A percentile compares a stretch with the other conserved stretches of the same genome.
Conservation (phyloP, 2,888 invertebrate species). For the Geotrupes spiniger region DNA sequence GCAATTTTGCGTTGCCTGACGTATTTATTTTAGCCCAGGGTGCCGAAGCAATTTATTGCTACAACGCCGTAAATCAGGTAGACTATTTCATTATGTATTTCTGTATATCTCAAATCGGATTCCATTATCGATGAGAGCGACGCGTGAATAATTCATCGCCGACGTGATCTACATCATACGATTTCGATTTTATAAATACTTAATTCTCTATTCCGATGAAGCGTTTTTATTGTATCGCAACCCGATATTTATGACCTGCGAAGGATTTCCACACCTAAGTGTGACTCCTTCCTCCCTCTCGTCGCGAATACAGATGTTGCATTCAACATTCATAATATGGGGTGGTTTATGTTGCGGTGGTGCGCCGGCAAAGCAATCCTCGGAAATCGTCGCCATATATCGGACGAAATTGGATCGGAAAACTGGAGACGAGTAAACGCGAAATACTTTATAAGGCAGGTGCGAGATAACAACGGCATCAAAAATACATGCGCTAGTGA, state of each 20-base stretch:
- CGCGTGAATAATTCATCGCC: slow-evolving; percentile 33
- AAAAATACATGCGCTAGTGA: slow-evolving; percentile 30
- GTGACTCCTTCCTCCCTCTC: slow-evolving; percentile 34
- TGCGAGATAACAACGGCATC: slow-evolving; percentile 31
- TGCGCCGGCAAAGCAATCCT: slow-evolving; percentile 42
- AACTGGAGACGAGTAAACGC: slow-evolving; percentile 39
- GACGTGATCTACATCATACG: slow-evolving; percentile 36
- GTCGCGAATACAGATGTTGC: slow-evolving; percentile 47
- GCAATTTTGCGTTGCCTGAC: too few relatives aligned
- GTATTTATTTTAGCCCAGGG: too few relatives aligned
- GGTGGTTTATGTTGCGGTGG: slow-evolving; percentile 41
- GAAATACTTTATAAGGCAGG: slow-evolving; percentile 31
- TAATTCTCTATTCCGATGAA: slow-evolving; percentile 33
- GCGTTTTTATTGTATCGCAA: slow-evolving; percentile 14
- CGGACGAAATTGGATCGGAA: slow-evolving; percentile 47
- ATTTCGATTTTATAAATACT: slow-evolving; percentile 38
- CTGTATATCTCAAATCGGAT: slow-evolving; percentile 20
- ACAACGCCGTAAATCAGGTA: slow-evolving; percentile 2
- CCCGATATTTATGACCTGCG: slow-evolving; percentile 38
- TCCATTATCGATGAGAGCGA: slow-evolving; percentile 30
- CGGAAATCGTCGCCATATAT: slow-evolving; percentile 47
- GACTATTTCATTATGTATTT: slow-evolving; percentile 21
- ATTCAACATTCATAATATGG: slow-evolving; percentile 50
- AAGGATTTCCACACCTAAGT: slow-evolving; percentile 40
- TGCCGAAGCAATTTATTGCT: too few relatives aligned